Percentiles rank a stretch among this genome's conserved stretches.
Conservation (phyloP, 2,797 vertebrate genomes). For the Momotus momota region DNA sequence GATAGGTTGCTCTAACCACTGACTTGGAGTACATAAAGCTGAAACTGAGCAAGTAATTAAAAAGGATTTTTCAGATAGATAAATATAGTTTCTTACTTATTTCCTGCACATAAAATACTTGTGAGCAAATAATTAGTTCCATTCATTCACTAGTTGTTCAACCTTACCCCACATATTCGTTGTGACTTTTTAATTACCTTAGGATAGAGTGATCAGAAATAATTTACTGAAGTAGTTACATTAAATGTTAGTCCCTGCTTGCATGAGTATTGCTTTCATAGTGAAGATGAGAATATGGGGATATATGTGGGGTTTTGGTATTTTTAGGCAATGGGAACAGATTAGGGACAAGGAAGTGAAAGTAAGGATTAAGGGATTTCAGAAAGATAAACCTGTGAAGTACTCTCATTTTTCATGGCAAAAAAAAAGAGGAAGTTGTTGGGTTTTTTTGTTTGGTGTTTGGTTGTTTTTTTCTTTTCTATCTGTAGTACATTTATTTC, state of each 20-base stretch:
- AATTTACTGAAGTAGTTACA: neutral
- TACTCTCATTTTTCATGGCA: neutral
- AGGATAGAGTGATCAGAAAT: neutral
- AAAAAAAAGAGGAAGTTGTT: neutral
- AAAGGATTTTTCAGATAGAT: neutral
- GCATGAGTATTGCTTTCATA: neutral
- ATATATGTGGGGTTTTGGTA: neutral
- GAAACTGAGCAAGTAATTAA: neutral
- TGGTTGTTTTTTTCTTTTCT: neutral
- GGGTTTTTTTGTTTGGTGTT: no score
- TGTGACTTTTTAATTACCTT: neutral
- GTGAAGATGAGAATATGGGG: neutral
- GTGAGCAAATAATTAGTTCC: neutral
- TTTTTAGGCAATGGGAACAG: neutral
- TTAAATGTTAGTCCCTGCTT: neutral
- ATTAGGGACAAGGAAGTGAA: neutral
- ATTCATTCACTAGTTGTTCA: constrained; percentile 21
- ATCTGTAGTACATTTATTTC: neutral
- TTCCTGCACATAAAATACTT: neutral
- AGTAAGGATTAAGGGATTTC: neutral
- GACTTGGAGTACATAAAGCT: neutral
- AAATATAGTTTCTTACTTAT: constrained; percentile 1
- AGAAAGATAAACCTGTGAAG: neutral
- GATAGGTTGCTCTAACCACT: neutral
- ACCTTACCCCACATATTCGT: neutral